phyloP scores from a whole-genome alignment of 2,797 vertebrate genomes.

The Chrosomus eos region DNA sequence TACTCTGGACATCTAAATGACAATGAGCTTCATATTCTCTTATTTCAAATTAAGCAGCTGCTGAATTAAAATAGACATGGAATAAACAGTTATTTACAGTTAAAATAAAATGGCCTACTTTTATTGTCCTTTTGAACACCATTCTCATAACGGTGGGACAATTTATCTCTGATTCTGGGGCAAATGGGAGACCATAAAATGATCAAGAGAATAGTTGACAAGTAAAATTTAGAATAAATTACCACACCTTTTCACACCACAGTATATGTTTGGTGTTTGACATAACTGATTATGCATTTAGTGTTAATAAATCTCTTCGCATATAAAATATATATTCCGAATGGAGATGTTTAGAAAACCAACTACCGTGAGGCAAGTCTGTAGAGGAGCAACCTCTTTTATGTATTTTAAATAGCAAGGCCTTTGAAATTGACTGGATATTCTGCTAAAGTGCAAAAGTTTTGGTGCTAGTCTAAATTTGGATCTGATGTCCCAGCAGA shows the following conservation, averaged over 20 bases:
- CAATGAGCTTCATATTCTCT: no score
- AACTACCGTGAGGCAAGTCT: no score
- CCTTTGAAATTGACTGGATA: neutral
- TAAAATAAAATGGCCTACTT: no score
- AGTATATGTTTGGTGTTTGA: neutral
- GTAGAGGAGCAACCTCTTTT: neutral
- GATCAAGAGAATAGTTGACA: no score
- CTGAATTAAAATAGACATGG: no score
- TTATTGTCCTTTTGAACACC: neutral
- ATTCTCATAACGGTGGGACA: neutral
- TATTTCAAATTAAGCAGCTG: no score
- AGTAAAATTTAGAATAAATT: no score
- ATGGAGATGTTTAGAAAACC: neutral
- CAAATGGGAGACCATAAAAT: neutral
- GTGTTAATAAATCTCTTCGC: no score
- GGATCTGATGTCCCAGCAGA: neutral
- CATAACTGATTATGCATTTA: neutral
- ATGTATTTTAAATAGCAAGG: neutral
- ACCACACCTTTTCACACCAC: neutral
- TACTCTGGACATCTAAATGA: no score
- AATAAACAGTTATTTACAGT: no score
- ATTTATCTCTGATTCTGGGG: neutral
- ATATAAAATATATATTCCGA: neutral
- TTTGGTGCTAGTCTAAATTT: neutral
- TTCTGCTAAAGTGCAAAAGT: neutral